Conservation (phyloP, 2,113 vertebrate species). For the Stegostoma tigrinum region DNA sequence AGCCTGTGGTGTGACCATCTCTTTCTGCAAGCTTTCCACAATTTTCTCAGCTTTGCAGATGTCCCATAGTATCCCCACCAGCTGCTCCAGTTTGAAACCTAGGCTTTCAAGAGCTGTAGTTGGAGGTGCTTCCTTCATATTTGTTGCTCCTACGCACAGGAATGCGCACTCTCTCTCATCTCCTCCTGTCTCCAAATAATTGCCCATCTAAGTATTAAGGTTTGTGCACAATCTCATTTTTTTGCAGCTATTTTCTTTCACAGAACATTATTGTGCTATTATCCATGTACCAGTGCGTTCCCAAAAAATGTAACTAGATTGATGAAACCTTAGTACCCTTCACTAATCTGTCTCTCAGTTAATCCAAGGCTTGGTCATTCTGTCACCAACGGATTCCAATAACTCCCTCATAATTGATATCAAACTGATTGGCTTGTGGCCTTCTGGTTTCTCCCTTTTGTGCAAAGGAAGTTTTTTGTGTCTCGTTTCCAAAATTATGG, state of each 20-base stretch:
- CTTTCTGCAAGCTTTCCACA: too few relatives aligned
- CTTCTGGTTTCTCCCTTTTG: neutral
- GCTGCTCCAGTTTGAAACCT: too few relatives aligned
- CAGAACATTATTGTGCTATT: neutral
- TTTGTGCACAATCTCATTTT: neutral
- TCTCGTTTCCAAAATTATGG: neutral
- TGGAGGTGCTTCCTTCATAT: too few relatives aligned
- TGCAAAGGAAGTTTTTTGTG: neutral
- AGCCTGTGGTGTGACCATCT: too few relatives aligned
- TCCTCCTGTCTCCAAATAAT: neutral
- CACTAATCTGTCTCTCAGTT: neutral
- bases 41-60: too few relatives aligned
- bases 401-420: neutral
- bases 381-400: neutral
- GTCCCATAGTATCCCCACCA: too few relatives aligned
- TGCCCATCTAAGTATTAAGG: neutral
- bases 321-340: neutral
- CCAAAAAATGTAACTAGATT: neutral
- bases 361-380: neutral
- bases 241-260: neutral
- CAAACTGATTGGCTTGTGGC: neutral
- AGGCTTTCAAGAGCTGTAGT: too few relatives aligned
- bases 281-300: neutral
- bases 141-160: too few relatives aligned
- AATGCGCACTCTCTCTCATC: neutral